Evolutionary conservation across 1,140 invertebrate species (phyloP).

Genomic region (Drosophila pseudoobscura): DNA sequence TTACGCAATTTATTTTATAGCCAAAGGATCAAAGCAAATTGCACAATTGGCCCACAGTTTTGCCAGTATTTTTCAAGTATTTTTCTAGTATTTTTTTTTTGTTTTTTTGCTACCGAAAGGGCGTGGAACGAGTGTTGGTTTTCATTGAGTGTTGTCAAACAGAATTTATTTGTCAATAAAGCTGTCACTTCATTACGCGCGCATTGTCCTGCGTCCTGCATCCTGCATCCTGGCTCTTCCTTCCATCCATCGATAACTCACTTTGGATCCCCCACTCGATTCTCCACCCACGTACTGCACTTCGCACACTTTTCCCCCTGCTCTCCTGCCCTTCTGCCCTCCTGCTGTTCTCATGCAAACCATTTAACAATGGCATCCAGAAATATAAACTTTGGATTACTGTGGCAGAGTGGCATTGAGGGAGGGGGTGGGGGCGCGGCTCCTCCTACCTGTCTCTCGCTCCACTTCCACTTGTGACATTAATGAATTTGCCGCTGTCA

Average conservation of each 20-base stretch:
- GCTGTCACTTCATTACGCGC: slow-evolving; percentile 80
- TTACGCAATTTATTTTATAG: slow-evolving; percentile 74
- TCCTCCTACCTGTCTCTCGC: neutral
- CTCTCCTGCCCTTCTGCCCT: neutral
- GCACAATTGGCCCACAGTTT: slow-evolving; percentile 56
- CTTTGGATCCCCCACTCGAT: no score
- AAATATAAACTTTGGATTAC: slow-evolving; percentile 73
- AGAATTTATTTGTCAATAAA: slow-evolving; percentile 82
- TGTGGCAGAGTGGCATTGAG: slow-evolving; percentile 16
- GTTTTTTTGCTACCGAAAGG: neutral
- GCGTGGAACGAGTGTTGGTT: slow-evolving; percentile 12
- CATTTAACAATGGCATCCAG: slow-evolving; percentile 72
- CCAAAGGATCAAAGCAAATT: slow-evolving; percentile 70
- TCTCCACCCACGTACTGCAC: no score
- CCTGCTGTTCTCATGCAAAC: slow-evolving; percentile 34
- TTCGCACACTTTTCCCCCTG: no score
- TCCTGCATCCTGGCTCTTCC: slow-evolving; percentile 4
- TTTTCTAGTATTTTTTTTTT: slow-evolving; percentile 30
- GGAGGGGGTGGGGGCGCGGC: no score
- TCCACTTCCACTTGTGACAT: slow-evolving; percentile 54
- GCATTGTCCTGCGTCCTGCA: slow-evolving; percentile 47
- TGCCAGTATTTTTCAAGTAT: neutral
- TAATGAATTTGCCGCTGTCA: slow-evolving; percentile 81
- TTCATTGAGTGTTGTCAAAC: slow-evolving; percentile 72
- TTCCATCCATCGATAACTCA: no score